Percentiles rank a stretch among this genome's conserved stretches.
These are phyloP conservation scores for Diloba caeruleocephala DNA, from an alignment of 2,888 invertebrate genomes.

Conservation along the genomic window DNA sequence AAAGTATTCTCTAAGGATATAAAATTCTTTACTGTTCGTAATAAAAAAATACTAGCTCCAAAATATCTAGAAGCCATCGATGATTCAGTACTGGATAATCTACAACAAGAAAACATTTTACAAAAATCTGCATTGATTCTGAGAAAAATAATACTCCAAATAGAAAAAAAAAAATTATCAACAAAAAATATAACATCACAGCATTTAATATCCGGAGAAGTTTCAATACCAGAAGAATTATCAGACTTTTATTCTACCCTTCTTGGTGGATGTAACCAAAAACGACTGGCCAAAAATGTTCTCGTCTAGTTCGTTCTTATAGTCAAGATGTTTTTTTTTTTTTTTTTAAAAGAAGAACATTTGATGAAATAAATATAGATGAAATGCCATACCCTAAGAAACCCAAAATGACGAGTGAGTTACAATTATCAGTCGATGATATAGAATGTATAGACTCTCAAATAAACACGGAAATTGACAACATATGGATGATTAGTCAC, in stretches of 20 bases:
- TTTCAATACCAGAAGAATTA: conserved; percentile 1
- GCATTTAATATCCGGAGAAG: conserved; percentile 2
- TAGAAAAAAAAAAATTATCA: conserved; percentile 1
- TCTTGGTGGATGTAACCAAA: conserved; percentile 1
- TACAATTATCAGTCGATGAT: background rate
- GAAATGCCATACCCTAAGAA: background rate
- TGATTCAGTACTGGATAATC: background rate
- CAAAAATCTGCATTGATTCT: conserved; percentile 1
- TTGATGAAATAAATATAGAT: background rate
- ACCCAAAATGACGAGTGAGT: background rate
- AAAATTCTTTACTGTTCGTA: background rate
- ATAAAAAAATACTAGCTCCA: conserved; percentile 1
- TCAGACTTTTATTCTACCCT: background rate
- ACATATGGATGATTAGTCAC: conserved; percentile 14
- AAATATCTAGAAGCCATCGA: conserved; percentile 1
- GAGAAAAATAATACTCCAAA: conserved; percentile 1
- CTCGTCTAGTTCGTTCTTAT: background rate
- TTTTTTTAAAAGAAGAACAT: background rate
- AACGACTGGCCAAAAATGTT: background rate
- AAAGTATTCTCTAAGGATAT: background rate
- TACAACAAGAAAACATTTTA: background rate
- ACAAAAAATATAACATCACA: background rate
- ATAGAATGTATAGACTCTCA: background rate
- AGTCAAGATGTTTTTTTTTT: background rate
- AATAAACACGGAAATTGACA: conserved; percentile 1